Conservation (phyloP, 2,797 vertebrate species). For the Hypotaenidia philippensis region DNA sequence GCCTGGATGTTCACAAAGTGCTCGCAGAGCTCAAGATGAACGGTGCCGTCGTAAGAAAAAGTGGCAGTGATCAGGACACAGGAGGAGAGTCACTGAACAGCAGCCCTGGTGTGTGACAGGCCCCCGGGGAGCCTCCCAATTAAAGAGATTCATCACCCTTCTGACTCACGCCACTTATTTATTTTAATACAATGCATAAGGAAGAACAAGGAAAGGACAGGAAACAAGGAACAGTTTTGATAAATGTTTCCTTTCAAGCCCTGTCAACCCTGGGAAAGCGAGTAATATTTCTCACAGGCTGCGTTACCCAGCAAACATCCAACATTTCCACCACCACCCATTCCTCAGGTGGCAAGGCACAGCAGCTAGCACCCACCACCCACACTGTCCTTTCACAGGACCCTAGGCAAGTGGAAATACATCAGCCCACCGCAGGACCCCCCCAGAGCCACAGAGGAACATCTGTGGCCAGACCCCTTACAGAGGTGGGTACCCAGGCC, state of each 20-base stretch:
- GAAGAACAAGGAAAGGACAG: background rate
- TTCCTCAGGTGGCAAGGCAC: background rate
- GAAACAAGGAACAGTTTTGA: background rate
- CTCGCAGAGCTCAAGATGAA: background rate
- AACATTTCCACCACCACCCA: rapidly evolving
- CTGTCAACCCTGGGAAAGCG: background rate
- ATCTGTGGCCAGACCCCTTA: rapidly evolving
- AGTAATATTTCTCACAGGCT: background rate
- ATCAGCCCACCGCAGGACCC: background rate
- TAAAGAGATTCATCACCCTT: background rate
- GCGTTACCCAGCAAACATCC: background rate
- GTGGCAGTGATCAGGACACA: background rate
- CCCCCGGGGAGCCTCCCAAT: background rate
- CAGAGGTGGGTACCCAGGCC: rapidly evolving
- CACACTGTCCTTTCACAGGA: rapidly evolving
- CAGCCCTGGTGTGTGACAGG: background rate
- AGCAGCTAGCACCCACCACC: too few relatives aligned
- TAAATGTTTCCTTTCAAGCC: background rate
- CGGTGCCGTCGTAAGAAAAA: background rate
- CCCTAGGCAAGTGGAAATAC: background rate
- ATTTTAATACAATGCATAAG: background rate
- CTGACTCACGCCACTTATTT: background rate
- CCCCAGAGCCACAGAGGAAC: background rate
- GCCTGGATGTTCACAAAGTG: background rate
- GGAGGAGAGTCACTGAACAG: background rate